These are phyloP conservation scores for Caenorhabditis remanei DNA, from an alignment of 1,140 invertebrate species.

Conservation along the genomic window DNA sequence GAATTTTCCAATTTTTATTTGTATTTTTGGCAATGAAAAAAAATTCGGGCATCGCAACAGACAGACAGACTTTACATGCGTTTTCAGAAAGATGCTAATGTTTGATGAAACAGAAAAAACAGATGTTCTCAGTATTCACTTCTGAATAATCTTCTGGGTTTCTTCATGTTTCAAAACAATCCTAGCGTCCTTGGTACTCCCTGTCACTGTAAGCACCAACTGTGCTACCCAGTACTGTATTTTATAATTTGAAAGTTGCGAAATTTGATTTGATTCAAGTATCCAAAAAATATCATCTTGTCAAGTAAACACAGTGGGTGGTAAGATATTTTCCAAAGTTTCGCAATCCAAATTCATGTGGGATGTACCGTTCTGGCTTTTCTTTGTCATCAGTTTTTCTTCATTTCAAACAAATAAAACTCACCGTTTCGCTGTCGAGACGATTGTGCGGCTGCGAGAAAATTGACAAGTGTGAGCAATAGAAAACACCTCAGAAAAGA, in stretches of 20 bases:
- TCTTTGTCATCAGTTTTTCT: background rate
- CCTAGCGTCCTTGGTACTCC: background rate
- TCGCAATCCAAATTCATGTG: background rate
- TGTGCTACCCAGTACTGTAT: background rate
- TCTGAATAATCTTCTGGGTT: no score
- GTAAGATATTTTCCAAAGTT: background rate
- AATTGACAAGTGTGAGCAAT: conserved; percentile 3
- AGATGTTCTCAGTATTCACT: no score
- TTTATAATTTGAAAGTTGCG: background rate
- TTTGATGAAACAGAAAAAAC: no score
- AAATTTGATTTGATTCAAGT: background rate
- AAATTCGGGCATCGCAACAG: no score
- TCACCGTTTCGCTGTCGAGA: conserved; percentile 26
- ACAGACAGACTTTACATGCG: no score
- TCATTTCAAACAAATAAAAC: conserved; percentile 37
- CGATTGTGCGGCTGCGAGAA: background rate
- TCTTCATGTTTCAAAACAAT: background rate
- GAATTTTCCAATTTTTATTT: no score
- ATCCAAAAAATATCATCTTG: background rate
- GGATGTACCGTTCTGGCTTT: conserved; percentile 10
- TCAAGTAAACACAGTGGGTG: conserved; percentile 3
- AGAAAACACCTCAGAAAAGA: background rate
- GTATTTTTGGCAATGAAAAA: no score
- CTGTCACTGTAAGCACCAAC: no score
- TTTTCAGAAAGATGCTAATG: no score